Evolutionary conservation across 23 tunicate genomes (phyloP).

Genomic region (Halocynthia aurantium): DNA sequence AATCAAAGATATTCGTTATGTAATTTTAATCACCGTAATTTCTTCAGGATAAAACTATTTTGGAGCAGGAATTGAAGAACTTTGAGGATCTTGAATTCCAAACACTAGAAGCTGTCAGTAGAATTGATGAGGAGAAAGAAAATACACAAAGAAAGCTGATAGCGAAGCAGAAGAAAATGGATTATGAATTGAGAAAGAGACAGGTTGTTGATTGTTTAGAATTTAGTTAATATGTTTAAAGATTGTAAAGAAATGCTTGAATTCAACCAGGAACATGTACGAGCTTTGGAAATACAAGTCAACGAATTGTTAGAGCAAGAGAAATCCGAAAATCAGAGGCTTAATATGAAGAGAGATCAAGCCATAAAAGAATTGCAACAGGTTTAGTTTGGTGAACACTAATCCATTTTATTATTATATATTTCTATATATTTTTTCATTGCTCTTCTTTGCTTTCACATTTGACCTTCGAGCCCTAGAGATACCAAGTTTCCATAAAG

Average conservation of each 20-base stretch:
- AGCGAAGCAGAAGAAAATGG: slow-evolving; percentile 42
- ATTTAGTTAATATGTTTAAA: neutral
- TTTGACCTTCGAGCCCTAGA: neutral
- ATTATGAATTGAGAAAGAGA: slow-evolving; percentile 32
- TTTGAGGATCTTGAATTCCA: slow-evolving; percentile 90
- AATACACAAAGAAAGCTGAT: slow-evolving; percentile 44
- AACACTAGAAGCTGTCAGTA: slow-evolving; percentile 63
- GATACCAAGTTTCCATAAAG: no score
- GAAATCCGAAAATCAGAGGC: slow-evolving; percentile 55
- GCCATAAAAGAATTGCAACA: slow-evolving; percentile 68
- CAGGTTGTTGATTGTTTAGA: slow-evolving; percentile 34
- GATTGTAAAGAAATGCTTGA: neutral
- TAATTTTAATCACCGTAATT: neutral
- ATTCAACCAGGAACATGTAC: slow-evolving; percentile 47
- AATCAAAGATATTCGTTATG: neutral
- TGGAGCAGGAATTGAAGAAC: slow-evolving; percentile 54
- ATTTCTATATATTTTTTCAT: no score
- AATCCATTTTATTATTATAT: no score
- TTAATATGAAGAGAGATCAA: slow-evolving; percentile 56
- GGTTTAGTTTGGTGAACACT: slow-evolving; percentile 2
- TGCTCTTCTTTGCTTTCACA: neutral
- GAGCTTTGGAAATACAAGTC: slow-evolving; percentile 50
- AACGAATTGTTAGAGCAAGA: slow-evolving; percentile 49
- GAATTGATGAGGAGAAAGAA: slow-evolving; percentile 83
- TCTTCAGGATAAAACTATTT: slow-evolving; percentile 47